Conservation (phyloP, 2,888 invertebrate species). For the Polyommatus iphigenia region DNA sequence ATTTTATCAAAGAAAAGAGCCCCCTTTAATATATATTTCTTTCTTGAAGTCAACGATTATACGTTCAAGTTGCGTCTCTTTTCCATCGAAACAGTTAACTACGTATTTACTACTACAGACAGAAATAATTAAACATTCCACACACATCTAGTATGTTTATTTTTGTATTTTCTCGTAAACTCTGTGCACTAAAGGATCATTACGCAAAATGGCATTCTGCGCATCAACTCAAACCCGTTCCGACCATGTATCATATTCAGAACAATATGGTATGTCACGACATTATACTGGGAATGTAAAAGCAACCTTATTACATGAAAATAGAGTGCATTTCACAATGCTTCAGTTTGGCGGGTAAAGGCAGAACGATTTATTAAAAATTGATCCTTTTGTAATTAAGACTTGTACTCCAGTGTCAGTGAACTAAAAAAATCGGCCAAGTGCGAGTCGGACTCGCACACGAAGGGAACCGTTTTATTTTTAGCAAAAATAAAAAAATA, state of each 20-base stretch:
- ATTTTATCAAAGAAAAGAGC: too few species aligned
- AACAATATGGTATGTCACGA: slow-evolving; percentile 78
- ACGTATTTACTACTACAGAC: background rate
- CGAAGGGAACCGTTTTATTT: background rate
- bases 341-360: slow-evolving; percentile 73
- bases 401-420: slow-evolving; percentile 40
- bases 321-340: slow-evolving; percentile 1
- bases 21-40: too few species aligned
- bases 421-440: background rate
- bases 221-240: slow-evolving; percentile 68
- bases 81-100: background rate
- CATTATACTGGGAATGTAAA: slow-evolving; percentile 62
- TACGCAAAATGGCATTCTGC: slow-evolving; percentile 63
- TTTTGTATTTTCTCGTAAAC: slow-evolving; percentile 27
- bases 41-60: too few species aligned
- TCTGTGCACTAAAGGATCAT: slow-evolving; percentile 46
- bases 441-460: too few species aligned
- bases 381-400: slow-evolving; percentile 58
- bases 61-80: background rate
- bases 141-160: slow-evolving; percentile 33
- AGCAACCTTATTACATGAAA: background rate
- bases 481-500: background rate
- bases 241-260: slow-evolving; percentile 67
- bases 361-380: slow-evolving; percentile 62
- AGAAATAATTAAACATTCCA: slow-evolving; percentile 28